Evolutionary conservation across 2,113 vertebrate genomes (phyloP).

Genomic region (Calonectris borealis): DNA sequence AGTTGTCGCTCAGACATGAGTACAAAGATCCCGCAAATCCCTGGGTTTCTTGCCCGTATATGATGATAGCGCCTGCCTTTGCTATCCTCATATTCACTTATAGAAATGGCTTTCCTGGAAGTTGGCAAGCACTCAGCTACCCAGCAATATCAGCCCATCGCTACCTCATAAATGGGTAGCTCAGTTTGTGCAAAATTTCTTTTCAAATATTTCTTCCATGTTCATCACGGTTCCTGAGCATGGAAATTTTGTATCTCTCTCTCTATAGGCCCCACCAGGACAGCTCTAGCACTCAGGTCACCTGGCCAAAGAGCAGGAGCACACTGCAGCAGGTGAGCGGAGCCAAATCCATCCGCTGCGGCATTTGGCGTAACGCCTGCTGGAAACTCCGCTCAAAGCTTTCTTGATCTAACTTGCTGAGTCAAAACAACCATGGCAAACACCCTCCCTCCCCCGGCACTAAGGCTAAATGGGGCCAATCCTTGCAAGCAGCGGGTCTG

Average conservation of each 20-base stretch:
- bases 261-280: not conserved
- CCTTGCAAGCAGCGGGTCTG: not conserved
- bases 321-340: not conserved
- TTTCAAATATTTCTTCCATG: not conserved
- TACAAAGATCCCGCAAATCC: not conserved
- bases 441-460: rapidly evolving
- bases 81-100: not conserved
- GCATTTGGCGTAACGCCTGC: not conserved
- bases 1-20: not conserved
- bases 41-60: not conserved
- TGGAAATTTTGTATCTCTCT: not conserved
- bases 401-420: not conserved
- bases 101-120: not conserved
- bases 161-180: not conserved
- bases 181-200: not conserved
- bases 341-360: not conserved
- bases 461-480: not conserved
- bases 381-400: not conserved
- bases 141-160: not conserved
- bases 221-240: not conserved
- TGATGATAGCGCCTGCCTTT: not conserved
- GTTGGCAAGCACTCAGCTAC: not conserved
- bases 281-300: not conserved
- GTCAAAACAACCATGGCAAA: not conserved
- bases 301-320: not conserved